Conservation (phyloP, 2,888 invertebrate genomes). For the Steinernema scapterisci region DNA sequence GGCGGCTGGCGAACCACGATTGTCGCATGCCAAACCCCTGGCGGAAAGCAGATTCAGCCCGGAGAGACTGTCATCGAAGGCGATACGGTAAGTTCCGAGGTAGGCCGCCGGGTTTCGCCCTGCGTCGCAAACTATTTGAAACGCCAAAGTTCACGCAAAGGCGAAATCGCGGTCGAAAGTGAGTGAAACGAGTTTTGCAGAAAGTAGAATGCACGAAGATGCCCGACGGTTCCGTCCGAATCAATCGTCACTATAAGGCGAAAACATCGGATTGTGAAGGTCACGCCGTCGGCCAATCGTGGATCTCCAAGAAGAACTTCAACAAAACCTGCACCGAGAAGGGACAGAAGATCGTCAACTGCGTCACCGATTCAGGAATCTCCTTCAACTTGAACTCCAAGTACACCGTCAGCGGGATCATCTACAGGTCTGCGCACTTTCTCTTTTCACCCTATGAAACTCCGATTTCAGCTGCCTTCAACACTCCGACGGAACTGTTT, state of each 20-base stretch:
- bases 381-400: constrained; percentile 42
- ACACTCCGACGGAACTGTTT: constrained; percentile 1
- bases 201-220: constrained; percentile 49
- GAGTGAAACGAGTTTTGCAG: constrained; percentile 38
- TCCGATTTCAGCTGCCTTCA: background rate
- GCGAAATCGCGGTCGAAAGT: background rate
- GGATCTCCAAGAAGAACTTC: constrained; percentile 50
- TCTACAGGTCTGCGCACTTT: background rate
- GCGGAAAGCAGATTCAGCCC: constrained; percentile 46
- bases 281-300: constrained; percentile 46
- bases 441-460: background rate
- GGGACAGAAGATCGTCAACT: constrained; percentile 47
- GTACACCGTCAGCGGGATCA: constrained; percentile 14
- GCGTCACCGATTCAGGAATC: constrained; percentile 52
- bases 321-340: constrained; percentile 48
- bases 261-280: constrained; percentile 48
- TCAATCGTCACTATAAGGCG: constrained; percentile 46
- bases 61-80: constrained; percentile 49
- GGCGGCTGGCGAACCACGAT: constrained; percentile 49
- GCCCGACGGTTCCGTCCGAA: constrained; percentile 48
- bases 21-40: constrained; percentile 47
- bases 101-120: background rate
- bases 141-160: background rate
- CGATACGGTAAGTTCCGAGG: constrained; percentile 43
- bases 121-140: no score